phyloP scores from a whole-genome alignment of 1,140 invertebrate genomes.

The Cydia pomonella region DNA sequence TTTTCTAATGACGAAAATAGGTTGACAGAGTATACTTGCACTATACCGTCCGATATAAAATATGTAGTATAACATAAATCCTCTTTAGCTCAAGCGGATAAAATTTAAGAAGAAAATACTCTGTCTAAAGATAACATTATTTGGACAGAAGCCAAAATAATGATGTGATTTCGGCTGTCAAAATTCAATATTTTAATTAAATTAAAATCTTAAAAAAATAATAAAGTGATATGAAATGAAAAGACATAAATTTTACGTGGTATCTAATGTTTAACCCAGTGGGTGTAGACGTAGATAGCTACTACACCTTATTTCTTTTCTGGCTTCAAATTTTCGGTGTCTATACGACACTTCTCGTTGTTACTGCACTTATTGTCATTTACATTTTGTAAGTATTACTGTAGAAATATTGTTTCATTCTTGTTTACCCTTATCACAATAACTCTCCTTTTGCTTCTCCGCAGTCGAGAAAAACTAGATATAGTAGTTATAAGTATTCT shows the following conservation, averaged over 20 bases:
- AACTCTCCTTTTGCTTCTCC: too few relatives aligned
- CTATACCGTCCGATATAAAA: too few relatives aligned
- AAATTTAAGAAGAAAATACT: conserved; percentile 10
- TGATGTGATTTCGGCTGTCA: conserved; percentile 2
- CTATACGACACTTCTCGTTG: conserved; percentile 54
- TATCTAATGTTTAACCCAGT: conserved; percentile 58
- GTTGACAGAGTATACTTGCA: too few relatives aligned
- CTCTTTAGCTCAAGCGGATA: background rate
- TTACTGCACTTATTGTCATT: conserved; percentile 54
- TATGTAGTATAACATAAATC: background rate
- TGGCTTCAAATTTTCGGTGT: conserved; percentile 58
- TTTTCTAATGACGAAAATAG: too few relatives aligned
- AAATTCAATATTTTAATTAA: conserved; percentile 16
- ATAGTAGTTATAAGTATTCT: too few relatives aligned
- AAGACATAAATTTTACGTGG: conserved; percentile 31
- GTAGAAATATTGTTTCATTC: background rate
- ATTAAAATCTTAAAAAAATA: conserved; percentile 37
- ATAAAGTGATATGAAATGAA: conserved; percentile 49
- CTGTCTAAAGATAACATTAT: background rate
- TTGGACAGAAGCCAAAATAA: background rate
- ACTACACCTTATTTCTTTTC: conserved; percentile 49
- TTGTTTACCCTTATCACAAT: background rate
- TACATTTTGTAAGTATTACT: conserved; percentile 59
- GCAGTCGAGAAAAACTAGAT: too few relatives aligned
- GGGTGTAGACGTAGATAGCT: conserved; percentile 42